phyloP scores from a whole-genome alignment of 2,113 vertebrate species.

The Girardinichthys multiradiatus region DNA sequence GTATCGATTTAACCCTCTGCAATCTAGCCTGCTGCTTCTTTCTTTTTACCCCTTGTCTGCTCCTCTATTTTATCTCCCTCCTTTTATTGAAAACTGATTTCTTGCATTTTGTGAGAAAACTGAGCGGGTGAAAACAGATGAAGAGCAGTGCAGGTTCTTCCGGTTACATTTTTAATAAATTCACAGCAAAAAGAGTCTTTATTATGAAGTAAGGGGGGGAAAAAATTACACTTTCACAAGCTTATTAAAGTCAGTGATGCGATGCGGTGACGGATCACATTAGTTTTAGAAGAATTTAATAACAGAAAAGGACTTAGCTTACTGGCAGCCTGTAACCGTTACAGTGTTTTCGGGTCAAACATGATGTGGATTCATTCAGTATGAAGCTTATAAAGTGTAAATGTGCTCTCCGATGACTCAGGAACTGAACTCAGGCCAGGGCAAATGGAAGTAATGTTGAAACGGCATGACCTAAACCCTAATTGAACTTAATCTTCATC shows the following conservation, averaged over 20 bases:
- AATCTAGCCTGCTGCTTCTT: constrained; percentile 80
- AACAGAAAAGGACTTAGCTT: not conserved
- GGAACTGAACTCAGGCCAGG: constrained; percentile 22
- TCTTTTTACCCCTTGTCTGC: constrained; percentile 70
- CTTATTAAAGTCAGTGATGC: constrained; percentile 28
- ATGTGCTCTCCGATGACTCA: constrained; percentile 23
- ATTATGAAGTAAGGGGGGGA: constrained; percentile 39
- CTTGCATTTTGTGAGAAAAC: constrained; percentile 37
- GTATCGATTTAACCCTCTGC: constrained; percentile 82
- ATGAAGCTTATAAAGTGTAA: constrained; percentile 10
- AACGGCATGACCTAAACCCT: constrained; percentile 33
- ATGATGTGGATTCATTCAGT: not conserved
- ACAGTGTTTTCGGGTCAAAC: not conserved
- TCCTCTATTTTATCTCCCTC: constrained; percentile 80
- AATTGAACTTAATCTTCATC: constrained; percentile 39
- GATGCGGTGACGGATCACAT: not conserved
- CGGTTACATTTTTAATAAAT: constrained; percentile 77
- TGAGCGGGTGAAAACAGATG: constrained; percentile 47
- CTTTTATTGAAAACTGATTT: constrained; percentile 69
- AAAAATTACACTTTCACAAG: constrained; percentile 36
- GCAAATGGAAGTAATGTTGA: constrained; percentile 40
- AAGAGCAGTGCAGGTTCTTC: constrained; percentile 64
- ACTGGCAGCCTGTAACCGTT: not conserved
- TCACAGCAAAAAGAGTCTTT: constrained; percentile 61
- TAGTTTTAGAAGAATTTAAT: not conserved